Base-by-base conservation (phyloP, 2,797 vertebrate genomes). In the Yasuhikotakia modesta region DNA sequence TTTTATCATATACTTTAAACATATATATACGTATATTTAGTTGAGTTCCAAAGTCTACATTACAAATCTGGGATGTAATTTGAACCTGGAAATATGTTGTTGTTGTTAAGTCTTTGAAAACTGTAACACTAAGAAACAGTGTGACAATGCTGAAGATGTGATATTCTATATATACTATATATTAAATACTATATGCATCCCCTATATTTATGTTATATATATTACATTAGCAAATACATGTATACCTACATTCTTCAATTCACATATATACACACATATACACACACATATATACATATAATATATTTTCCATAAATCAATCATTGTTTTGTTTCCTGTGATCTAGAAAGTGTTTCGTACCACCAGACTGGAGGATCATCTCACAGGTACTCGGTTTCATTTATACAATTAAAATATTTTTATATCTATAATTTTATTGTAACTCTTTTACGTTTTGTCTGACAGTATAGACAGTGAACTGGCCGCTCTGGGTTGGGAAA, bases 401-500 rank as follows among this genome's bases (percentile, higher is more conserved):
- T n/a, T n/a, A n/a, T n/a, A n/a, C n/a, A n/a, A n/a, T n/a, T n/a
- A n/a, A n/a, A n/a, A 30, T 57, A 66, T 55, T 64, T 24, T 16
- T 32, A 64, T 12, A 21, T 52, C 13, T 8, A 32, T 19, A 13
- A 12, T 16, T 61, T 50, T 17, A 2, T 19, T 63, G 16, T 17
- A 63, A 63, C 27, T 63, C 30, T 35, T 63, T 13, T 3, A 21
- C 12, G 63, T 63, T 55, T 19, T 24, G 63, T 63, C 0, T 57
- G 10, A 21, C 83, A 84, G 88, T 87, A 81, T 88, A 83, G 88
- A 89, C 79, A 75, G 81, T 68, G 79, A 83, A 13, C 43, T 55
- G 61, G 24, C 69, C 10, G 32, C 35, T 1, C 21, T 68, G 27
- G 7, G n/a, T 12, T 75, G 50, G 78, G 81, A 76, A 58, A 46